A percentile compares a stretch with the other conserved stretches of the same genome.
These are phyloP conservation scores for Agonopterix alstromeriana DNA, from an alignment of 2,888 invertebrate species.

Conservation along the genomic window DNA sequence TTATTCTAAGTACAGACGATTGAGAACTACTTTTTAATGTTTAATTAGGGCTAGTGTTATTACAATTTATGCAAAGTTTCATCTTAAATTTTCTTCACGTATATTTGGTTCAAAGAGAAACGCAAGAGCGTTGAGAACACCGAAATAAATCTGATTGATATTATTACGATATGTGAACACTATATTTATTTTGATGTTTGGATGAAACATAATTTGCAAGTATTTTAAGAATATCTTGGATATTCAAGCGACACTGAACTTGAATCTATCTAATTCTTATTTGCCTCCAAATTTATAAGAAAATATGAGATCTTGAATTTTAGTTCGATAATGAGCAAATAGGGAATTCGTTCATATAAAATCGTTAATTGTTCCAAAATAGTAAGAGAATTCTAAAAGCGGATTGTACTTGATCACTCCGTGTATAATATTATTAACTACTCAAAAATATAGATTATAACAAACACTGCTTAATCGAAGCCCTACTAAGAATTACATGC, in stretches of 20 bases:
- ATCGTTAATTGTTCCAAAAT: conserved; percentile 49
- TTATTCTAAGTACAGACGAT: conserved; percentile 53
- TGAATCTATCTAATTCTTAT: no score
- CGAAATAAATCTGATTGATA: no score
- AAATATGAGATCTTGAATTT: conserved; percentile 70
- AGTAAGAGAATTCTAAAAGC: conserved; percentile 34
- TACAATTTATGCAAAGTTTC: no score
- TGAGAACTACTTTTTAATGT: conserved; percentile 25
- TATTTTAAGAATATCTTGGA: no score
- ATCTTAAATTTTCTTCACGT: no score
- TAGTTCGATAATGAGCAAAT: conserved; percentile 68
- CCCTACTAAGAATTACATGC: conserved; percentile 48
- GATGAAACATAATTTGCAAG: no score
- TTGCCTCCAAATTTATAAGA: conserved; percentile 1
- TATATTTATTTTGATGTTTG: no score
- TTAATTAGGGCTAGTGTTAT: conserved; percentile 26
- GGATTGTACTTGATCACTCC: conserved; percentile 63
- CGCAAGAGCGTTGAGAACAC: no score
- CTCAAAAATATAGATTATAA: conserved; percentile 23
- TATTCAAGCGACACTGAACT: no score
- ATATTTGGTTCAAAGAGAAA: no score
- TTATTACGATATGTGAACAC: no score
- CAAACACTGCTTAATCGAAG: conserved; percentile 38
- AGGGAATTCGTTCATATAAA: conserved; percentile 58
- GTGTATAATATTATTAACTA: conserved; percentile 31